Base-by-base conservation (phyloP, 2,888 invertebrate genomes). In the Vesta saturnalis region DNA sequence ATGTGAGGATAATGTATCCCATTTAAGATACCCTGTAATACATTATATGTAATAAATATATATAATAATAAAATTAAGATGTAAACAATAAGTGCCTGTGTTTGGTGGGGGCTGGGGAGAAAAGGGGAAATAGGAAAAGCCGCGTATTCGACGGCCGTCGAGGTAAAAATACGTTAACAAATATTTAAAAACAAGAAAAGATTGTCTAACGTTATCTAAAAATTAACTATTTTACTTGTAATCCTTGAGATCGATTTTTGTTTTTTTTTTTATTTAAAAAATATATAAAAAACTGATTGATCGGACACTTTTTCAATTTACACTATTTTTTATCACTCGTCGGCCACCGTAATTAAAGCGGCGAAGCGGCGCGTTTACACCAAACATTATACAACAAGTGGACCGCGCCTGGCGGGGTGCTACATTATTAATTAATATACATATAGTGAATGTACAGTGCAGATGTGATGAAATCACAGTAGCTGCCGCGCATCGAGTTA, bases 141-240 rank as follows among this genome's bases (percentile, higher is more conserved):
- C 83, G 80, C 79, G 82, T 82, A 82, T 83, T 74, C 80, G 80
- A 82, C 85, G 86, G 87, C 86, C 87, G 85, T 85, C 87, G 87
- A 86, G 86, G 86, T 85, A 85, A 86, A 86, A 84, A 56, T 56
- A n/a, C n/a, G n/a, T 49, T 19, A 14, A 22, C 5, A 22, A 21
- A 54, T 21, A 54, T 22, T 18, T 54, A 6, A 14, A 49, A 54
- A 54, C 4, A 21, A 12, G 5, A 54, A 54, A 21, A 54, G 4
- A 12, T 19, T 21, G 19, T 54, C 30, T 43, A 63, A 21, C 49
- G 43, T 60, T 67, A 67, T 23, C 60, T 66, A 66, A 67, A n/a
- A 43, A 67, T 63, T 56, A 55, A 55, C 69, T 61, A 69, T 61
- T 64, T 56, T 49, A 35, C 46, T 55, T n/a, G 46, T 49, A 56